These are phyloP conservation scores for Scyliorhinus canicula DNA, from an alignment of 2,797 vertebrate species.

Conservation along the genomic window DNA sequence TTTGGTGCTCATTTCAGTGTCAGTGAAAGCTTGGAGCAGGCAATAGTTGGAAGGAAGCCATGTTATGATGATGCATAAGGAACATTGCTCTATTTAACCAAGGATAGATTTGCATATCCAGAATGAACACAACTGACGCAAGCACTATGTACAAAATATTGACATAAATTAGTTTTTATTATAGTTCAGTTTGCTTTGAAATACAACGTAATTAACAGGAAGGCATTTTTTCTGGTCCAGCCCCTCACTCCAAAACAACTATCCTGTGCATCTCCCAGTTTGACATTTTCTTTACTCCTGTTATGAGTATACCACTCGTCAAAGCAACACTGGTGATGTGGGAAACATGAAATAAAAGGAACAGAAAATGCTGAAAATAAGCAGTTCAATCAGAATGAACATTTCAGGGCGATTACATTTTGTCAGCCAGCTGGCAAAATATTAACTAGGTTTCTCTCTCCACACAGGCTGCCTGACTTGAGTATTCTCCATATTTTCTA, in stretches of 20 bases:
- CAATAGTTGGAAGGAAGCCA: background rate
- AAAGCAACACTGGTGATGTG: no score
- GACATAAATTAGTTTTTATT: background rate
- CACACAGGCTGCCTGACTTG: background rate
- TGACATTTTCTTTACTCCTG: background rate
- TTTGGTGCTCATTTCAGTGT: background rate
- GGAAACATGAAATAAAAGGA: no score
- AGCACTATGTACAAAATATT: background rate
- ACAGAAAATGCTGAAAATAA: background rate
- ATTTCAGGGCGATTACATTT: no score
- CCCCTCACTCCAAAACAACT: background rate
- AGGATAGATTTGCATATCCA: background rate
- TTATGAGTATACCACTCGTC: background rate
- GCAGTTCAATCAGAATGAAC: background rate
- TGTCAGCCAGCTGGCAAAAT: no score
- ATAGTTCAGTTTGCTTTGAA: background rate
- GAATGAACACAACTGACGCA: background rate
- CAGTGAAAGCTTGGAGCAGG: background rate
- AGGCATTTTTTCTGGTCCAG: background rate
- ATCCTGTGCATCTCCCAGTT: background rate
- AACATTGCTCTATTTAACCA: background rate
- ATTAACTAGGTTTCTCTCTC: background rate
- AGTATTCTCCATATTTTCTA: background rate
- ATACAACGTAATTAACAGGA: background rate
- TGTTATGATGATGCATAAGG: background rate